These are phyloP conservation scores for Scortum barcoo DNA, from an alignment of 2,113 vertebrate genomes.

Conservation along the genomic window DNA sequence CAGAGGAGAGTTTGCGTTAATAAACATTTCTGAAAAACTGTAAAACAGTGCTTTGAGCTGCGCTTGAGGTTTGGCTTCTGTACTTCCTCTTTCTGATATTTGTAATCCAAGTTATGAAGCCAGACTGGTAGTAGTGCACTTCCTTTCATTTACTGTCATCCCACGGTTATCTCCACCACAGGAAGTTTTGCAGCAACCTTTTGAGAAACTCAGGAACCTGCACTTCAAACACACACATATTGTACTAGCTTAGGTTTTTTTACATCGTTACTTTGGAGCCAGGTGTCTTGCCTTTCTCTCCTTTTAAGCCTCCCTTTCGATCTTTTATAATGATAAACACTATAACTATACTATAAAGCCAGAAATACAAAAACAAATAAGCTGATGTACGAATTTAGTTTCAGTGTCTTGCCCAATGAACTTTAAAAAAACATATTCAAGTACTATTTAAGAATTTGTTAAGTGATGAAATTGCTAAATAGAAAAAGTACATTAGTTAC, in stretches of 20 bases:
- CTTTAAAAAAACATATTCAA: neutral
- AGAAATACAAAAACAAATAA: neutral
- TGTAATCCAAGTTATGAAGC: constrained; percentile 4
- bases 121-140: neutral
- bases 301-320: neutral
- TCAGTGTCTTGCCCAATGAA: neutral
- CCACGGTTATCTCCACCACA: neutral
- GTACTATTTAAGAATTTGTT: too few species aligned
- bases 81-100: constrained; percentile 7
- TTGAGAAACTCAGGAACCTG: neutral
- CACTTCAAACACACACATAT: neutral
- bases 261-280: neutral
- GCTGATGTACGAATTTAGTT: neutral
- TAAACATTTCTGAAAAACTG: constrained; percentile 19
- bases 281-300: neutral
- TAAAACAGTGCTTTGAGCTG: constrained; percentile 18
- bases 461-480: too few species aligned
- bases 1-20: constrained; percentile 27
- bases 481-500: too few species aligned
- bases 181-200: neutral
- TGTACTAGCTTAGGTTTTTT: neutral
- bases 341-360: neutral
- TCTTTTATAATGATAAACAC: neutral
- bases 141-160: constrained; percentile 14
- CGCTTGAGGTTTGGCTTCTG: constrained; percentile 1